Percentiles rank a stretch among this genome's conserved stretches.
Conservation (phyloP, 30 jellyfish, hydroid and myxozoan genomes). For the Hydractinia echinata region DNA sequence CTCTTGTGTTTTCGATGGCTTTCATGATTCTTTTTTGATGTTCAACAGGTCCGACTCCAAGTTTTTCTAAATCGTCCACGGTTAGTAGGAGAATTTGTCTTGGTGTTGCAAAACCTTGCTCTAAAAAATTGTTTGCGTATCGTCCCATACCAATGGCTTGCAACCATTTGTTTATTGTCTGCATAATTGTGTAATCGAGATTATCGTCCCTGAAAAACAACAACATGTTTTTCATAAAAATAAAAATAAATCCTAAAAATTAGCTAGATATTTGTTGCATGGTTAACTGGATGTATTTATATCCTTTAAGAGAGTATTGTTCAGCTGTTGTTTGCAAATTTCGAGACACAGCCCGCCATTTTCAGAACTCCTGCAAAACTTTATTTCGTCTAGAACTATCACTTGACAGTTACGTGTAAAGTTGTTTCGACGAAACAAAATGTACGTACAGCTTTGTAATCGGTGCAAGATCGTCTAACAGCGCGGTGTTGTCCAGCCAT, state of each 20-base stretch:
- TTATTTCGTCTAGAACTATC: too few relatives aligned
- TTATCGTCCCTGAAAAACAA: conserved; percentile 61
- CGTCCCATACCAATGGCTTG: conserved; percentile 78
- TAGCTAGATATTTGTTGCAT: too few relatives aligned
- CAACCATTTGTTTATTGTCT: conserved; percentile 91
- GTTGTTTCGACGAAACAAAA: too few relatives aligned
- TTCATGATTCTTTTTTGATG: conserved; percentile 74
- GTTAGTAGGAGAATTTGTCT: conserved; percentile 64
- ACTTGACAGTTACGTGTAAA: too few relatives aligned
- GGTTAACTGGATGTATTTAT: too few relatives aligned
- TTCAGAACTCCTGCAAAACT: too few relatives aligned
- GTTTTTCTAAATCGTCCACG: conserved; percentile 49
- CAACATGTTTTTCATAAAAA: neutral
- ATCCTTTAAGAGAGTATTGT: too few relatives aligned
- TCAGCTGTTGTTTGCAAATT: too few relatives aligned
- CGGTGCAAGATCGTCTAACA: conserved; percentile 57
- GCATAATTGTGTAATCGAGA: conserved; percentile 87
- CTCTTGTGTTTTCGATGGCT: conserved; percentile 65
- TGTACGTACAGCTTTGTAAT: neutral
- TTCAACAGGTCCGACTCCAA: conserved; percentile 68
- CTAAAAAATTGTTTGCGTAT: conserved; percentile 67
- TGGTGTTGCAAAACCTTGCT: conserved; percentile 84
- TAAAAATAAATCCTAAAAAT: too few relatives aligned
- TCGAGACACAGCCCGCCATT: too few relatives aligned
- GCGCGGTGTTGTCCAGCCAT: conserved; percentile 72